Conservation (phyloP, 2,113 vertebrate species). For the Platysteira castanea region DNA sequence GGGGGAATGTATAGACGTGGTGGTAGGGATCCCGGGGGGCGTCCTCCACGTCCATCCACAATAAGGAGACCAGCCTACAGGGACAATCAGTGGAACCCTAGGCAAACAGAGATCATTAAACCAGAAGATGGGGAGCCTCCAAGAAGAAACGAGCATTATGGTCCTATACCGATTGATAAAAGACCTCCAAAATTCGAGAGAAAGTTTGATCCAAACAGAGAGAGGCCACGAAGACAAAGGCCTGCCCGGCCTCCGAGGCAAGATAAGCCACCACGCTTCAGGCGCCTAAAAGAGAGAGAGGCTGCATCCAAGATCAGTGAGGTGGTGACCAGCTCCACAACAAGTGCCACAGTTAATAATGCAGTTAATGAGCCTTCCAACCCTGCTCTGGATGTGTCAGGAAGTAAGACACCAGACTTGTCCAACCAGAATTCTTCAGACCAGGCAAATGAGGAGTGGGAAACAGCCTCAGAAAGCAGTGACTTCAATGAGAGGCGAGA, state of each 20-base stretch:
- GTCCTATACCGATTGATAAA: slow-evolving; percentile 73
- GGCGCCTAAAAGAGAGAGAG: slow-evolving; percentile 91
- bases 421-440: slow-evolving; percentile 99
- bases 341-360: slow-evolving; percentile 51
- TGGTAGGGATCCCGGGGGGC: slow-evolving; percentile 80
- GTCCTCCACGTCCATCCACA: slow-evolving; percentile 82
- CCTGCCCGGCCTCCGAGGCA: slow-evolving; percentile 93
- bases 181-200: slow-evolving; percentile 85
- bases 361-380: slow-evolving; percentile 64
- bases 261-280: slow-evolving; percentile 94
- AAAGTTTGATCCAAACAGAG: slow-evolving; percentile 86
- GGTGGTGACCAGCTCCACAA: slow-evolving; percentile 1
- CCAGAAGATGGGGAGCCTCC: slow-evolving; percentile 71
- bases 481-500: slow-evolving; percentile 97
- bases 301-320: slow-evolving; percentile 78
- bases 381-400: slow-evolving; percentile 70
- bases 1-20: slow-evolving; percentile 88
- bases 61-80: slow-evolving; percentile 80
- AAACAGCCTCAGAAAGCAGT: slow-evolving; percentile 97
- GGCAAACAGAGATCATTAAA: slow-evolving; percentile 82
- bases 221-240: slow-evolving; percentile 88
- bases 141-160: slow-evolving; percentile 74
- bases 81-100: slow-evolving; percentile 92
- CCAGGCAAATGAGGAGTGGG: slow-evolving; percentile 99
- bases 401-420: slow-evolving; percentile 94